Percentiles rank a stretch among this genome's conserved stretches.
Conservation (phyloP, 2,888 invertebrate species). For the Dendrolimus pini region DNA sequence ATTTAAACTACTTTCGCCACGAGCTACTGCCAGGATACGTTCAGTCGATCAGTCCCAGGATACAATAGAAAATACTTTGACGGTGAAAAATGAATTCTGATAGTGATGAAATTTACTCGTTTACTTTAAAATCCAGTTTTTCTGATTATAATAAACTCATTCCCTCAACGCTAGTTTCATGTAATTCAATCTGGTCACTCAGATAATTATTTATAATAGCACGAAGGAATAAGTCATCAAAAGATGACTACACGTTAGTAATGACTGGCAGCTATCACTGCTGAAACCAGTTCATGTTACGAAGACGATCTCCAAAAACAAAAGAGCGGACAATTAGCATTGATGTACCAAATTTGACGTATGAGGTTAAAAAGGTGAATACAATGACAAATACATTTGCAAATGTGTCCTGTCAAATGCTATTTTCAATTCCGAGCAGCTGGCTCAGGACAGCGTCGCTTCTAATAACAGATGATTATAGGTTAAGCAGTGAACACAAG, state of each 20-base stretch:
- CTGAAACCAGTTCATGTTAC: not conserved
- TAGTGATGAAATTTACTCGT: too few species aligned
- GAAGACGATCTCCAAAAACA: slow-evolving; percentile 1
- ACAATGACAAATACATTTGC: not conserved
- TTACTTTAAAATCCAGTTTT: too few species aligned
- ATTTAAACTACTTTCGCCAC: too few species aligned
- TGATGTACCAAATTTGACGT: slow-evolving; percentile 11
- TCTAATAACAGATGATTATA: not conserved
- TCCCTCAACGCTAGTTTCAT: too few species aligned
- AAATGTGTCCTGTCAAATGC: not conserved
- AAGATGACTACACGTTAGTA: not conserved
- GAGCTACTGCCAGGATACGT: too few species aligned
- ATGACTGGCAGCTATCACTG: not conserved
- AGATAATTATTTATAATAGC: too few species aligned
- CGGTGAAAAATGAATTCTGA: too few species aligned
- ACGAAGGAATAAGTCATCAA: too few species aligned
- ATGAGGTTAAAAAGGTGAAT: slow-evolving; percentile 11
- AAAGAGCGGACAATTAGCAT: not conserved
- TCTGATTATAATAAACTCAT: too few species aligned
- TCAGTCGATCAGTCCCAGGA: too few species aligned
- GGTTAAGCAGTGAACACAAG: not conserved
- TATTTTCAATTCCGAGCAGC: not conserved
- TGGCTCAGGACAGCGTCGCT: not conserved
- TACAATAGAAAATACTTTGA: too few species aligned
- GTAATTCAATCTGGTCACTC: too few species aligned